Conservation (phyloP, 2,797 vertebrate species). For the Chelon labrosus region DNA sequence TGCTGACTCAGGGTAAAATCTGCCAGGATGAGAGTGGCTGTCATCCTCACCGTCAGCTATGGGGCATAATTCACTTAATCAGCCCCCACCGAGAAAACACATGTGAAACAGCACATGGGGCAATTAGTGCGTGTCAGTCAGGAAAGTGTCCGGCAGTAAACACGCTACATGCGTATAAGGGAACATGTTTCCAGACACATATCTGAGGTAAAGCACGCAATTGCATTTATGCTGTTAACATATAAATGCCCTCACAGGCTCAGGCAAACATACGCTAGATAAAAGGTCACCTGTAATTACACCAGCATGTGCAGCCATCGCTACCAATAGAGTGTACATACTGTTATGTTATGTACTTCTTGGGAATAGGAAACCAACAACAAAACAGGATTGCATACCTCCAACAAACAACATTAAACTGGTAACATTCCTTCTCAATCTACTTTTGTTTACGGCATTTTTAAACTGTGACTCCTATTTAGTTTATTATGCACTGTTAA, state of each 20-base stretch:
- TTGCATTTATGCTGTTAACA: background rate
- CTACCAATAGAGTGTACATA: constrained; percentile 17
- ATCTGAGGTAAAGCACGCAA: background rate
- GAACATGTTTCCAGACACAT: constrained; percentile 23
- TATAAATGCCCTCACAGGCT: constrained; percentile 13
- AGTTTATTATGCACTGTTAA: background rate
- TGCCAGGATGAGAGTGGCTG: constrained; percentile 53
- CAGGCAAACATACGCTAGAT: background rate
- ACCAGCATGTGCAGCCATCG: constrained; percentile 6
- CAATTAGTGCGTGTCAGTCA: constrained; percentile 32
- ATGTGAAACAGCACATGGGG: constrained; percentile 47
- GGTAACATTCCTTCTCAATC: constrained; percentile 5
- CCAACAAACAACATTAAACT: constrained; percentile 10
- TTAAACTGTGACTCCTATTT: background rate
- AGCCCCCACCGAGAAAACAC: constrained; percentile 58
- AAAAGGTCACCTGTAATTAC: constrained; percentile 30
- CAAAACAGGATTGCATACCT: background rate
- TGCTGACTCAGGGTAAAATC: constrained; percentile 59
- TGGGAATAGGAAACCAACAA: constrained; percentile 12
- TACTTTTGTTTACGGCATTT: background rate
- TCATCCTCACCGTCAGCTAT: constrained; percentile 58
- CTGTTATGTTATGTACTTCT: background rate
- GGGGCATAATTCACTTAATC: constrained; percentile 66
- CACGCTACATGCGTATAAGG: background rate
- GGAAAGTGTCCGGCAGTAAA: constrained; percentile 4